Base-by-base conservation (phyloP, 2,888 invertebrate species). In the Aleiodes alternator region DNA sequence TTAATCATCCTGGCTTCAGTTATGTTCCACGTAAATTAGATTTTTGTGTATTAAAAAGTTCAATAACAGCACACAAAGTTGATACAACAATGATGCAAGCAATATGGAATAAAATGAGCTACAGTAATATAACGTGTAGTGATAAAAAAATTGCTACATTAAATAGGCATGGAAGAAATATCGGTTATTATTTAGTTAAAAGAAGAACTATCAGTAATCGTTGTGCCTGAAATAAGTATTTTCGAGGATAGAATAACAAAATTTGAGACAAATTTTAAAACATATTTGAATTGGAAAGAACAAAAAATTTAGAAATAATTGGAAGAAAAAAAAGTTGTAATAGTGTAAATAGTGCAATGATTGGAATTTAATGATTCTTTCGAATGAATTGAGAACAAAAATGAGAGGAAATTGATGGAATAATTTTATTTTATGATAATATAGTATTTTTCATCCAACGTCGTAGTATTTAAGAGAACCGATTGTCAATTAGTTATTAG, bases 1-100 rank as follows among this genome's bases (percentile, higher is more conserved):
- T 91, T 43, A 93, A 94, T 89, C 92, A 94, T 88, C 90, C 92
- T 1, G 91, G 92, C 23, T 95, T 95, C 88, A 92, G 92, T 82
- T 93, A 93, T 81, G 83, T 87, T 66, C 89, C 88, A 84, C 90
- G 90, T 83, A 91, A 87, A 82, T 86, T 87, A 84, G 91, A 92
- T 75, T 84, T 90, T 31, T 93, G 93, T 80, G 89, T 90, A 34
- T 90, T 92, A 57, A 90, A 88, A 79, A 91, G 90, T 57, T 90
- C 90, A 71, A 91, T 93, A 31, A 92, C 92, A 0, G 90, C 92
- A 75, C 93, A 93, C 83, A 91, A 91, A 81, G 87, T 93, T 14
- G 91, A 89, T 77, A 90, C 90, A 23, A 88, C 90, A 23, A 89
- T 87, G 76, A 91, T 92, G 90, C 86, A 90, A 64, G 87, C 76